Base-by-base conservation (phyloP, 2,113 vertebrate species). In the Baryphthengus martii region DNA sequence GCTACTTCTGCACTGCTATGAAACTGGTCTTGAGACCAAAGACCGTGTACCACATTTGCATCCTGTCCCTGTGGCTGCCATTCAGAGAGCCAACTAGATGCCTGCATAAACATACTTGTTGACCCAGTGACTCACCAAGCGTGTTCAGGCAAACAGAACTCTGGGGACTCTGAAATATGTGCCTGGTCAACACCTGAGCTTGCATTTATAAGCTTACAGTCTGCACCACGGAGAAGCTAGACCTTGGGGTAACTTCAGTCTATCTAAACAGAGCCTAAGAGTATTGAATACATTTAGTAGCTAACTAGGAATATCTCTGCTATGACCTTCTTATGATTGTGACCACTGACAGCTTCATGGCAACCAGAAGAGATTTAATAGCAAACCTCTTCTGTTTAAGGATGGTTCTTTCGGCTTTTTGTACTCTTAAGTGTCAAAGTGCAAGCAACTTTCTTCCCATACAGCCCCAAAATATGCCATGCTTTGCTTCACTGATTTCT, bases 221-320 rank as follows among this genome's bases (percentile, higher is more conserved):
- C 49, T 80, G 58, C 7, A 70, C n/a, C 37, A 61, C 2, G 35
- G 42, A 55, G 17, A 94, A 88, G 74, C 73, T 88, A 0, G 19
- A 86, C 85, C 88, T 94, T 97, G 85, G 10, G 59, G 16, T 77
- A 88, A 37, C 75, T 94, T 87, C 59, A 80, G 72, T 90, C 83
- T 94, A 39, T 88, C 85, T 77, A 92, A 93, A 92, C 72, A 42
- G 59, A 92, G 26, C 10, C 49, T 84, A 53, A 79, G 62, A 78
- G 35, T 63, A 72, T 50, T 71, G 62, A 91, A 89, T 93, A 95
- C 90, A 82, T 96, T 70, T 71, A 77, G 53, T 31, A 44, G n/a
- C 56, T 87, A 87, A 67, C 80, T 82, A 44, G 0, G 9, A 91
- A 76, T 62, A 79, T 50, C 70, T 76, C 58, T 76, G 53, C 87